Evolutionary conservation across 2,113 vertebrate species (phyloP), one percentile per base, ranked within the genome.

Genomic region (Phylloscopus trochiloides): DNA sequence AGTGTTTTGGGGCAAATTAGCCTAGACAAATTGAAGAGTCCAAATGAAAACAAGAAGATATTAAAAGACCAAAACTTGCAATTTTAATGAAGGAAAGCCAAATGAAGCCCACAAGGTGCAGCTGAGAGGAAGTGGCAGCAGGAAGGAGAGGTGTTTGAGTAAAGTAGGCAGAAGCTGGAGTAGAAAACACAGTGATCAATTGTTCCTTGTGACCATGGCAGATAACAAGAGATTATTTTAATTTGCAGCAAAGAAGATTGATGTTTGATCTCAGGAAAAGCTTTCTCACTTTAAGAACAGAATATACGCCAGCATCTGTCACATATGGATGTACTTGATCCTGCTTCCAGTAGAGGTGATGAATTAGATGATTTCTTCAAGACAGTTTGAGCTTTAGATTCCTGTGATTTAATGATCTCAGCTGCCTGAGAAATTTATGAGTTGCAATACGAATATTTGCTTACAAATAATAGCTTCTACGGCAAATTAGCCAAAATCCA

Each of bases 101-200:
- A 78, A 65, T 13, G 7, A 21, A 77, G 68, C 11, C 24, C 52
- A 24, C 0, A 0, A 52, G 31, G 7, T 59, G 13, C 32, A 84
- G 20, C 8, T 0, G 0, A 52, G 28, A 65, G 47, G 15, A 81
- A 75, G 14, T 1, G 13, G 26, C 11, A 78, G 31, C 0, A 0
- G 19, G 20, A 90, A 78, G 6, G 17, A 43, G 18, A 79, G 8
- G 17, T 0, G 0, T n/a, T 83, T 57, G 26, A 72, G n/a, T 48
- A 38, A 17, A 47, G 31, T 1, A 89, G 43, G n/a, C 17, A 87
- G 73, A 78, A 71, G 31, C 0, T 72, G 36, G 31, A 3, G 5
- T 6, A 79, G 50, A 52, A 82, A 67, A 47, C n/a, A 55, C 0
- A 1, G 20, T 0, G 0, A 78, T 86, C 21, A 62, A 12, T 47